Conservation (phyloP, 1,140 invertebrate species). For the Drosophila sechellia region DNA sequence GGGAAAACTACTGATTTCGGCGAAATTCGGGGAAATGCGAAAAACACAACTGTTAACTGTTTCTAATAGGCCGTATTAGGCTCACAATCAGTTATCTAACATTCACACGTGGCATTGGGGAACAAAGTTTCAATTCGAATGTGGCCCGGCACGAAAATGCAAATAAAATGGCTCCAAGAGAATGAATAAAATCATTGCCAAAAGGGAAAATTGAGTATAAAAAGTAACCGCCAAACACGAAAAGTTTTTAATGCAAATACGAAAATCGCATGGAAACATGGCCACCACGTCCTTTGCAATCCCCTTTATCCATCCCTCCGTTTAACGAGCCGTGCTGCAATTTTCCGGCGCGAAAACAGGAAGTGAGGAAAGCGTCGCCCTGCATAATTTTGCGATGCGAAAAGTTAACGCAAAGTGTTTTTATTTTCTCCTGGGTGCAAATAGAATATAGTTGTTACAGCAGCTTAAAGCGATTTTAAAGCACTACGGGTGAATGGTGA, state of each 20-base stretch:
- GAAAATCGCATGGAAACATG: slow-evolving; percentile 70
- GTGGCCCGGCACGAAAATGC: slow-evolving; percentile 58
- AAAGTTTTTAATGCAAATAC: slow-evolving; percentile 79
- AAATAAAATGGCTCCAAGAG: slow-evolving; percentile 46
- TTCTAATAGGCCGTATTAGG: slow-evolving; percentile 22
- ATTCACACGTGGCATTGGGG: slow-evolving; percentile 8
- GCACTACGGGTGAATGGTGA: slow-evolving; percentile 9
- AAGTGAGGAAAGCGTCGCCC: slow-evolving; percentile 51
- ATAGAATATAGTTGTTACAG: slow-evolving; percentile 6
- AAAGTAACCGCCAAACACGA: slow-evolving; percentile 65
- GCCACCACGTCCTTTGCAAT: slow-evolving; percentile 32
- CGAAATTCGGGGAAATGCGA: background rate
- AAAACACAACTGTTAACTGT: slow-evolving; percentile 17
- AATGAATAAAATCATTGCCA: slow-evolving; percentile 53
- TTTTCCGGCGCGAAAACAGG: slow-evolving; percentile 63
- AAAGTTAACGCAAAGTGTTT: slow-evolving; percentile 76
- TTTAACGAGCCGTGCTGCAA: slow-evolving; percentile 58
- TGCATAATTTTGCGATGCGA: slow-evolving; percentile 70
- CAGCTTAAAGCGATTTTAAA: slow-evolving; percentile 65
- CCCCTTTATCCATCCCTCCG: slow-evolving; percentile 7
- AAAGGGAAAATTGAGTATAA: slow-evolving; percentile 40
- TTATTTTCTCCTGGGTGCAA: slow-evolving; percentile 38
- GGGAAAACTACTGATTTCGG: slow-evolving; percentile 1
- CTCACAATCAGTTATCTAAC: slow-evolving; percentile 14
- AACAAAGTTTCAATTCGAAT: slow-evolving; percentile 20